Conservation (phyloP, 2,888 invertebrate genomes). For the Resseliella maxima region DNA sequence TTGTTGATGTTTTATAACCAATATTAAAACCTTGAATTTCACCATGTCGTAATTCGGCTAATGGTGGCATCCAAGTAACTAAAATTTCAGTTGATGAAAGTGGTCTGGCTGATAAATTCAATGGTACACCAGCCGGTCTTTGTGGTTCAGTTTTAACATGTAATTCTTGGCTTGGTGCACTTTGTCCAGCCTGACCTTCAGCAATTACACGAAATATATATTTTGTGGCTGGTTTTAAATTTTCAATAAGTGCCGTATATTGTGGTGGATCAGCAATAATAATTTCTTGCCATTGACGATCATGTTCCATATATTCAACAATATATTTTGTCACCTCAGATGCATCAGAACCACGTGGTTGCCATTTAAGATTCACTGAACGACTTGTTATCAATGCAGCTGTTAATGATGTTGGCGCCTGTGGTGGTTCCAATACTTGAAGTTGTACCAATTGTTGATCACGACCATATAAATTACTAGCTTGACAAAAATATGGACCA, state of each 20-base stretch:
- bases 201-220: conserved; percentile 79
- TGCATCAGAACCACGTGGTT: conserved; percentile 75
- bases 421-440: conserved; percentile 81
- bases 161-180: conserved; percentile 75
- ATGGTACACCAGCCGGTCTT: conserved; percentile 76
- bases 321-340: conserved; percentile 78
- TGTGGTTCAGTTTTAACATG: conserved; percentile 76
- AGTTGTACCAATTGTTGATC: conserved; percentile 79
- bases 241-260: conserved; percentile 75
- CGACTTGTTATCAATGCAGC: conserved; percentile 78
- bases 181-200: conserved; percentile 79
- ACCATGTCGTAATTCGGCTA: conserved; percentile 77
- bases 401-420: conserved; percentile 76
- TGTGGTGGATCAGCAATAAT: conserved; percentile 75
- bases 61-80: conserved; percentile 80
- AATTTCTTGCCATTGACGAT: conserved; percentile 75
- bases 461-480: conserved; percentile 78
- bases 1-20: conserved; percentile 67
- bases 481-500: conserved; percentile 82
- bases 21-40: conserved; percentile 82
- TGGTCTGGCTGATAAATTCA: conserved; percentile 75
- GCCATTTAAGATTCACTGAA: conserved; percentile 81
- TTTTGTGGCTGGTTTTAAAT: conserved; percentile 77
- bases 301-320: conserved; percentile 75
- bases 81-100: conserved; percentile 79